Percentiles rank a stretch among this genome's conserved stretches.
Conservation (phyloP, 2,113 vertebrate genomes). For the Halichoerus grypus region DNA sequence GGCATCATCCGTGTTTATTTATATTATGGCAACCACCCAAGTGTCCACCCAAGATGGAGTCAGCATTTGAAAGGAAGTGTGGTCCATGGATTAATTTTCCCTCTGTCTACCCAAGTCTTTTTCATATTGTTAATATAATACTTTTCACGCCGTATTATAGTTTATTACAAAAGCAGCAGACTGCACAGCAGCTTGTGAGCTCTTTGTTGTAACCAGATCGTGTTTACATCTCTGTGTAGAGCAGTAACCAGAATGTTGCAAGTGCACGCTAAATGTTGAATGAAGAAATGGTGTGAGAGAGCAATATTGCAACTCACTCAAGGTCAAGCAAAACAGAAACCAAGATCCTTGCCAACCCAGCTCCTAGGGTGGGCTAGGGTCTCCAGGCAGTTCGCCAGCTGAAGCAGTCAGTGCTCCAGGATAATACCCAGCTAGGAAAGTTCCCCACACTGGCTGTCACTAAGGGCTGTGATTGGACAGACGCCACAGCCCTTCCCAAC, state of each 20-base stretch:
- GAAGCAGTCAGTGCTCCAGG: not conserved
- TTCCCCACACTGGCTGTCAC: not conserved
- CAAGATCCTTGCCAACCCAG: not conserved
- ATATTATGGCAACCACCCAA: not conserved
- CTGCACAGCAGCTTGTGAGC: not conserved
- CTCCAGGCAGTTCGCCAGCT: not conserved
- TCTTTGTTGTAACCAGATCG: not conserved
- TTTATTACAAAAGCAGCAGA: not conserved
- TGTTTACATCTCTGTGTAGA: not conserved
- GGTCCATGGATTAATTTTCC: not conserved
- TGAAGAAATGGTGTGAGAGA: not conserved
- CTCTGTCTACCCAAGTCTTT: not conserved
- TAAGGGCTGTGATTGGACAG: not conserved
- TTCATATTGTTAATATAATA: not conserved
- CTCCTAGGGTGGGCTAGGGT: not conserved
- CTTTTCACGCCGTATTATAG: not conserved
- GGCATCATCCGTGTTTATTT: constrained; percentile 46
- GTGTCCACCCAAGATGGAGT: not conserved
- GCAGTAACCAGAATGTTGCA: not conserved
- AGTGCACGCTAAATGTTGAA: not conserved
- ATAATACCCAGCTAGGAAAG: not conserved
- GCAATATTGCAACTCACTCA: not conserved
- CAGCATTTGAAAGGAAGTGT: not conserved
- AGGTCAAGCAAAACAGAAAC: not conserved
- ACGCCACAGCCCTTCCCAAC: not conserved